Evolutionary conservation across 2,113 vertebrate genomes (phyloP), one percentile per base, ranked within the genome.

Genomic region (Oenanthe oenanthe): DNA sequence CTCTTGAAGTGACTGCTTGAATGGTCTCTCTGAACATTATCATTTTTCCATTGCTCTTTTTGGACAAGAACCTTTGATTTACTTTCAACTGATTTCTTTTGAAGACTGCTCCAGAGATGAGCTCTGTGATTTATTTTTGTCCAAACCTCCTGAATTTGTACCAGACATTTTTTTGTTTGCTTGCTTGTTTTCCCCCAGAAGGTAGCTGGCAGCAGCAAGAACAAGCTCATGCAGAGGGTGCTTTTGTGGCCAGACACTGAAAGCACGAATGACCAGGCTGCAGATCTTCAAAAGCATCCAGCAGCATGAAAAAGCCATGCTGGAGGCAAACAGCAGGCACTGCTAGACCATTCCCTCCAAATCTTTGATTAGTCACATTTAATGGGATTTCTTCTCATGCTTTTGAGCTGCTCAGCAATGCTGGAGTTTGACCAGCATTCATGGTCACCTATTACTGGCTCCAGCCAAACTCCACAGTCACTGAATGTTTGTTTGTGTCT

Each of bases 291-390:
- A 48, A 92, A 85, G 13, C 38, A 21, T 68, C 61, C 62, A 85
- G 73, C 36, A 75, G 74, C 54, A 68, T 25, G 58, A 78, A 85
- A 89, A 93, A 95, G 28, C 72, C 11, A 4, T 4, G 24, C 53
- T 58, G 42, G 76, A 75, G 85, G 88, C 82, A 56, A 88, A 31
- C 72, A 70, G 84, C 78, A 73, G 78, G 63, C 7, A 3, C 54
- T 83, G 21, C 31, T 48, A 56, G 83, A n/a, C 76, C 60, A 29
- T 88, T 92, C 67, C 68, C 22, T 84, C 72, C 75, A 40, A 77
- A 74, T 85, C 75, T 77, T 90, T 86, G 48, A 88, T 96, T 94
- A 95, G 93, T 88, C 81, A 74, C 71, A 12, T 71, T 90, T 93
- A 92, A 95, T 74, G 36, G 75, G 88, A 86, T 95, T 96, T 90